Evolutionary conservation across 2,113 vertebrate genomes (phyloP).

Genomic region (Nannospalax galili): DNA sequence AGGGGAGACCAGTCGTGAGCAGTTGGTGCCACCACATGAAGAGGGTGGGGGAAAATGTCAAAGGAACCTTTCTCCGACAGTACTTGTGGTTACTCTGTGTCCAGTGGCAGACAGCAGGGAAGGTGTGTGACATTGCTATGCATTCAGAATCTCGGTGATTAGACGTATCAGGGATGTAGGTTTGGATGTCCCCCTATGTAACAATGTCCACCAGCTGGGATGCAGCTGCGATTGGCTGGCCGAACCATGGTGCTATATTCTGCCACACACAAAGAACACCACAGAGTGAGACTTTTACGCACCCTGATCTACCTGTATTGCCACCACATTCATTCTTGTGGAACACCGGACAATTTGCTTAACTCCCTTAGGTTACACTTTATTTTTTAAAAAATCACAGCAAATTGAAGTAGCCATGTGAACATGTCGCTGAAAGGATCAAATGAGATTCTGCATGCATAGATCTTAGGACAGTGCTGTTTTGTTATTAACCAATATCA

Average conservation of each 20-base stretch:
- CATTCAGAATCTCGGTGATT: background rate
- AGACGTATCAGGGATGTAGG: background rate
- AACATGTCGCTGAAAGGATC: slow-evolving; percentile 1
- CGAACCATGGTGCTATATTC: background rate
- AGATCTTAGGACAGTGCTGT: background rate
- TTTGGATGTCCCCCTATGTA: background rate
- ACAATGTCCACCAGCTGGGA: background rate
- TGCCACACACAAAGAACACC: too few relatives aligned
- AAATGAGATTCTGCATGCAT: background rate
- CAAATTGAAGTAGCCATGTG: background rate
- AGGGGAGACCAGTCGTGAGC: background rate
- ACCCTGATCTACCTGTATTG: background rate
- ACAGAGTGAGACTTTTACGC: background rate
- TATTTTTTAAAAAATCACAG: background rate
- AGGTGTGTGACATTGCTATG: too few relatives aligned
- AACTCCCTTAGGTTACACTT: background rate
- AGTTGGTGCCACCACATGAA: background rate
- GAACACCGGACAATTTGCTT: background rate
- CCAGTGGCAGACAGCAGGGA: background rate
- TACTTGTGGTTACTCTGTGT: background rate
- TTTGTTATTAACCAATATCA: background rate
- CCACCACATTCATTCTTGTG: background rate
- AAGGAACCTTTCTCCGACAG: background rate
- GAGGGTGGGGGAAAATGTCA: background rate
- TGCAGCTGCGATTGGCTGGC: background rate